Percentiles rank a stretch among this genome's conserved stretches.
Evolutionary conservation across 2,797 vertebrate species (phyloP).

Genomic region (Chaetophractus vellerosus): DNA sequence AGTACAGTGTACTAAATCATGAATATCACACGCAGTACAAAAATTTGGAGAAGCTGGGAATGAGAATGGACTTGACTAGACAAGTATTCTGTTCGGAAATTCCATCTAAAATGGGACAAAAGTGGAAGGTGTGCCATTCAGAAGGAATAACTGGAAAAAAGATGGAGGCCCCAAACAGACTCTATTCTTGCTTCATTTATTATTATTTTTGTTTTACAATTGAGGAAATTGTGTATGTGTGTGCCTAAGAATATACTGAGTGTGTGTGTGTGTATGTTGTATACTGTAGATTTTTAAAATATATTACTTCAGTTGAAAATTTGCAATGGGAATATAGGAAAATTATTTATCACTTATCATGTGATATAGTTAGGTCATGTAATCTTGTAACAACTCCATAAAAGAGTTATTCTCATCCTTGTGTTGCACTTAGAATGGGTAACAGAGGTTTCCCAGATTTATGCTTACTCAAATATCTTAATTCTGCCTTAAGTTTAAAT

Average conservation of each 20-base stretch:
- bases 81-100: not conserved
- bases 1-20: not conserved
- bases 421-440: not conserved
- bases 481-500: not conserved
- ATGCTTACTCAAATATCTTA: not conserved
- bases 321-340: slow-evolving; percentile 39
- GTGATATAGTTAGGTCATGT: not conserved
- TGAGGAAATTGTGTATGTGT: not conserved
- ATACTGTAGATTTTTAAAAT: not conserved
- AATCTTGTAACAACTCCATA: not conserved
- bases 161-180: not conserved
- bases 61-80: not conserved
- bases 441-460: not conserved
- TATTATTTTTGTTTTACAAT: not conserved
- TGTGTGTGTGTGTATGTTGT: not conserved
- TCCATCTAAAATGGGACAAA: not conserved
- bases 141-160: not conserved
- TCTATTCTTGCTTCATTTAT: not conserved
- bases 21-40: not conserved
- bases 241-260: not conserved
- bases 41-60: not conserved
- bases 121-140: not conserved
- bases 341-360: not conserved
- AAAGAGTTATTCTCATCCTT: not conserved
- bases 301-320: not conserved